Conservation (phyloP, 2,113 vertebrate genomes). For the Columba janthina region DNA sequence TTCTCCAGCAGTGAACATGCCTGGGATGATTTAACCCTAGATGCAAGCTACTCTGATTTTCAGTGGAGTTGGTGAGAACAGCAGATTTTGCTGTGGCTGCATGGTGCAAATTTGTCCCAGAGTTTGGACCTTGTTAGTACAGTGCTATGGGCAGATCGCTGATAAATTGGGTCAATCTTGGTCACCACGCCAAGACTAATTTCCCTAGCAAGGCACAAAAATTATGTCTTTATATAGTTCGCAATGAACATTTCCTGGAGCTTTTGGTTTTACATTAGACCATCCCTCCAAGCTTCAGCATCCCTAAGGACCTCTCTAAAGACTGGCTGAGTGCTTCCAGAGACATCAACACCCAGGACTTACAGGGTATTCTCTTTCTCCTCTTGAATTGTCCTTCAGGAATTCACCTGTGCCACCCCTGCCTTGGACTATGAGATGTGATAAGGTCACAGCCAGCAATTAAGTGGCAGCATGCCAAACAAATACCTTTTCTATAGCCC, state of each 20-base stretch:
- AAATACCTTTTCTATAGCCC: conserved; percentile 1
- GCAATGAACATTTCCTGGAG: neutral
- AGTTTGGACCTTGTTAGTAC: neutral
- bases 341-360: neutral
- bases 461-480: neutral
- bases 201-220: neutral
- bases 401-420: neutral
- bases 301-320: neutral
- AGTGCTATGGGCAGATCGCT: neutral
- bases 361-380: neutral
- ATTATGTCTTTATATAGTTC: neutral
- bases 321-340: neutral
- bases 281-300: neutral
- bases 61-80: neutral
- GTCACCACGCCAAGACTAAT: neutral
- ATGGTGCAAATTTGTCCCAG: neutral
- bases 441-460: neutral
- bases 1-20: neutral
- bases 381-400: neutral
- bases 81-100: neutral
- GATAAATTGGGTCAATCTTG: neutral
- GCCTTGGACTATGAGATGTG: neutral
- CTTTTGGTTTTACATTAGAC: neutral
- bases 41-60: neutral
- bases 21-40: neutral